Base-by-base conservation (phyloP, 2,797 vertebrate species). In the Heliangelus exortis region DNA sequence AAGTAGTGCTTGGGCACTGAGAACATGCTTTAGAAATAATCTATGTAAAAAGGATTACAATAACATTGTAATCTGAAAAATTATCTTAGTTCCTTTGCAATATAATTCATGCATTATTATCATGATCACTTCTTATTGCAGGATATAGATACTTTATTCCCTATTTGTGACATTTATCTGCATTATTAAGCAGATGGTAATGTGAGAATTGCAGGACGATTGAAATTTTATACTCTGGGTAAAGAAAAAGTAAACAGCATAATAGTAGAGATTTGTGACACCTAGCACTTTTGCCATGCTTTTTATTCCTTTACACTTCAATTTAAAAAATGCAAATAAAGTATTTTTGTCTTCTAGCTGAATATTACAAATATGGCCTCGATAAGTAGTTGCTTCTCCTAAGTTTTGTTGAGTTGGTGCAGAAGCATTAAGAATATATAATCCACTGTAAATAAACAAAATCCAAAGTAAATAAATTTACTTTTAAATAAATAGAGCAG, bases 41-140 rank as follows among this genome's bases (percentile, higher is more conserved):
- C 33, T 50, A 84, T 91, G 76, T 84, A 74, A 93, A 94, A 92
- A 63, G 21, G 51, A 67, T 79, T 83, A 51, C 53, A 76, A 66
- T 47, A n/a, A 57, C 76, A 61, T 22, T 93, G 83, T 54, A 77
- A 94, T 84, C 55, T 61, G 50, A 53, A 92, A 69, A 59, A 16
- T 34, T 34, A 41, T 34, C 58, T 90, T 36, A n/a, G 66, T 33
- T 74, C 25, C 66, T 79, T 43, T 25, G 75, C 51, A 75, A 2
- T 48, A 69, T 57, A 78, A 86, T 80, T 92, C 54, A 16, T 22
- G 31, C 23, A 10, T 54, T 65, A 43, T 57, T 84, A 16, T 67
- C 61, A 51, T 41, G 39, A 41, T 77, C 1, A 6, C 43, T 89
- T 73, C 19, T 67, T 88, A 69, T 6, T 87, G 45, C 61, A 76